phyloP scores from a whole-genome alignment of 2,888 invertebrate species.

The Nomada fabriciana region DNA sequence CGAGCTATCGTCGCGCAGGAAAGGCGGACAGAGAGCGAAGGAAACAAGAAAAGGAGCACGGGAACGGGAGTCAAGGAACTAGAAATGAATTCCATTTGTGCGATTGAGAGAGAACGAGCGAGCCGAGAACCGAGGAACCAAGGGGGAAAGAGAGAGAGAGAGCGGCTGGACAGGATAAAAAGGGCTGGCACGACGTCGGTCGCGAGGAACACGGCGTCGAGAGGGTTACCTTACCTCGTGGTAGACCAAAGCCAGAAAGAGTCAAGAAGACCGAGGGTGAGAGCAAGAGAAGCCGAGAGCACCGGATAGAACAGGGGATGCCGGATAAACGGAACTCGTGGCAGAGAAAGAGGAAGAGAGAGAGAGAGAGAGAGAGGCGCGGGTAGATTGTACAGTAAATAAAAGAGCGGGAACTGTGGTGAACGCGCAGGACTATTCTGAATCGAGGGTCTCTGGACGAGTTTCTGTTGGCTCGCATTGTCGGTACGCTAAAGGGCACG shows the following conservation, averaged over 20 bases:
- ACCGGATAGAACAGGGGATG: conserved; percentile 23
- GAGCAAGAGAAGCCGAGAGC: not conserved
- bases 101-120: conserved; percentile 67
- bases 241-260: conserved; percentile 28
- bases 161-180: conserved; percentile 60
- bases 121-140: conserved; percentile 33
- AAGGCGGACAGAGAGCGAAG: conserved; percentile 29
- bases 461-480: conserved; percentile 49
- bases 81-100: conserved; percentile 76
- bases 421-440: conserved; percentile 51
- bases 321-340: conserved; percentile 12
- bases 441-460: conserved; percentile 44
- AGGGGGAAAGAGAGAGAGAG: conserved; percentile 21
- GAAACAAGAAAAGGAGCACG: conserved; percentile 50
- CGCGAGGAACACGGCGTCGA: conserved; percentile 59
- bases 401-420: conserved; percentile 11
- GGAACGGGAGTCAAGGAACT: conserved; percentile 76
- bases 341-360: not conserved
- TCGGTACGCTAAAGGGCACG: conserved; percentile 42
- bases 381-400: conserved; percentile 45
- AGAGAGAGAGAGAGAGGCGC: conserved; percentile 6
- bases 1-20: conserved; percentile 20
- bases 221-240: conserved; percentile 54
- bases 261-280: not conserved
- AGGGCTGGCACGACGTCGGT: conserved; percentile 72